Percentiles rank a stretch among this genome's conserved stretches.
phyloP scores from a whole-genome alignment of 2,797 vertebrate species.

The Carcharodon carcharias region DNA sequence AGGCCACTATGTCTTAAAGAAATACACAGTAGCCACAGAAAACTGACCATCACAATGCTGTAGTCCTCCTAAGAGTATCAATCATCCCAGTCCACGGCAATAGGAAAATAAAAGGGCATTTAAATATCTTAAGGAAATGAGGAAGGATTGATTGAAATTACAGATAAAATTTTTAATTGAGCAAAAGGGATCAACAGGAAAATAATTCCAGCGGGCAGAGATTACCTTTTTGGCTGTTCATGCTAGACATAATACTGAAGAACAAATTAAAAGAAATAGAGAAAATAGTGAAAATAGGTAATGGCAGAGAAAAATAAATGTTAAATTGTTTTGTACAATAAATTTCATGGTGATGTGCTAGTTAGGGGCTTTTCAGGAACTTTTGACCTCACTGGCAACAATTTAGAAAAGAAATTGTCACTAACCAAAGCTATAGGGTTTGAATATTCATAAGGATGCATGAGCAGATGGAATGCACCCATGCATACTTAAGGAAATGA shows the following conservation, averaged over 20 bases:
- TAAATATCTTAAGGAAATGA: neutral
- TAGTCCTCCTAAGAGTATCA: neutral
- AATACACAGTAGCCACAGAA: neutral
- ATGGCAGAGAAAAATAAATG: neutral
- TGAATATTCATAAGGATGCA: constrained; percentile 28
- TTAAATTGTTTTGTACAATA: neutral
- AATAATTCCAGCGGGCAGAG: too few relatives aligned
- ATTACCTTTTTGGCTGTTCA: neutral
- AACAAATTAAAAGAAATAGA: neutral
- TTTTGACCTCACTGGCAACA: neutral
- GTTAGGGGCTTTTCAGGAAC: neutral
- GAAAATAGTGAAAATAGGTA: neutral
- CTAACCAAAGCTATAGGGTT: neutral
- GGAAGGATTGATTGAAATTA: neutral
- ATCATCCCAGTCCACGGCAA: neutral
- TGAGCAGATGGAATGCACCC: neutral
- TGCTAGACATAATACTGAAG: neutral
- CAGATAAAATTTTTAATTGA: neutral
- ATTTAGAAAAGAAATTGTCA: neutral
- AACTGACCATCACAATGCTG: neutral
- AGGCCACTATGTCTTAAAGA: neutral
- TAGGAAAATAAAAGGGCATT: neutral
- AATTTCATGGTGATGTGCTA: neutral
- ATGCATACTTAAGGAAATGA: constrained; percentile 27
- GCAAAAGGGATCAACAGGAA: neutral